These are phyloP conservation scores for Propithecus coquereli DNA, from an alignment of 2,113 vertebrate species.

Conservation along the genomic window DNA sequence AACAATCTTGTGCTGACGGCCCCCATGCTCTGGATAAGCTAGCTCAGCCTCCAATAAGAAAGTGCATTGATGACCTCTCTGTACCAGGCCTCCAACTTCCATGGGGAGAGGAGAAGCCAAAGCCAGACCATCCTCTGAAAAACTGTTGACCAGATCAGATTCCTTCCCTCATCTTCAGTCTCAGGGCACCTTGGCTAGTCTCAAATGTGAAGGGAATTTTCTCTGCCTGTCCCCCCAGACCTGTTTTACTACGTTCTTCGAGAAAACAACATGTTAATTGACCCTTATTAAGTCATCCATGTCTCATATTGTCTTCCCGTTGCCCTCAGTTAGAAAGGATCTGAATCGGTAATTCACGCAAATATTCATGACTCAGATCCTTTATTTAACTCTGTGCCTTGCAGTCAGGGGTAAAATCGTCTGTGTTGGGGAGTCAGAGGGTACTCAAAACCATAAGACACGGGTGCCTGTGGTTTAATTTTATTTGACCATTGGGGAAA, in stretches of 20 bases:
- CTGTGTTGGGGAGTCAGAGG: not conserved
- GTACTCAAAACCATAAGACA: not conserved
- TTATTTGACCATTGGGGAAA: not conserved
- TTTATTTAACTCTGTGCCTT: not conserved
- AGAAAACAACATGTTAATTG: not conserved
- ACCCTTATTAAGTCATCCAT: not conserved
- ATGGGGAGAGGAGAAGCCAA: not conserved
- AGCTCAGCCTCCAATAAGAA: slow-evolving; percentile 58
- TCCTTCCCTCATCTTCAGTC: not conserved
- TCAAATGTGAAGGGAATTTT: not conserved
- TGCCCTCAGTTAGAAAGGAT: slow-evolving; percentile 16
- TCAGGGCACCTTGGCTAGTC: not conserved
- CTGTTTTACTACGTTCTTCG: not conserved
- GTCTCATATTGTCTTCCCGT: slow-evolving; percentile 22
- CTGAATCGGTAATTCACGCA: slow-evolving; percentile 35
- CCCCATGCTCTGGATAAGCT: slow-evolving; percentile 67
- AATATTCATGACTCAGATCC: not conserved
- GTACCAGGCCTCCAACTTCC: not conserved
- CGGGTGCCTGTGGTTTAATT: not conserved
- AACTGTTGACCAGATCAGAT: not conserved
- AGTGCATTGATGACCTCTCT: slow-evolving; percentile 57
- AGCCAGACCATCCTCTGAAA: not conserved
- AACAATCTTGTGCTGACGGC: slow-evolving; percentile 73
- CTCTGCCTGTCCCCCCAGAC: not conserved
- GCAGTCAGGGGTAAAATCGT: not conserved